These are phyloP conservation scores for Muscina levida DNA, from an alignment of 2,888 invertebrate species.

Conservation along the genomic window DNA sequence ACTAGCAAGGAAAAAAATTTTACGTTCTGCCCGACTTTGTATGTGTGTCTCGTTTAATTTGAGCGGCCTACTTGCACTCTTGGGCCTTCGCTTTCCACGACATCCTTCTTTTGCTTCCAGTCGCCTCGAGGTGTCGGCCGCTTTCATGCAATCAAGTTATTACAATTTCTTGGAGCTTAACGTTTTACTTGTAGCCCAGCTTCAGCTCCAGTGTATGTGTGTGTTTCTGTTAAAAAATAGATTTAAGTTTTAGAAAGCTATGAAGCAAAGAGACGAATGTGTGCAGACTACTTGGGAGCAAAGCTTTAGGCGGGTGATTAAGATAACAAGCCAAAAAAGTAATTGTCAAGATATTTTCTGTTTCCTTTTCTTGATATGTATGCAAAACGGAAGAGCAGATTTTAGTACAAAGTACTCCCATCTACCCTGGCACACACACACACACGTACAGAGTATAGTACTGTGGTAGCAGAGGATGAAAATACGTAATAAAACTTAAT, in stretches of 20 bases:
- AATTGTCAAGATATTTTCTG: slow-evolving; percentile 54
- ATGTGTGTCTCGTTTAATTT: slow-evolving; percentile 16
- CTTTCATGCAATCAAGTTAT: slow-evolving; percentile 44
- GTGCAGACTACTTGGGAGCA: slow-evolving; percentile 7
- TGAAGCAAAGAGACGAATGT: slow-evolving; percentile 16
- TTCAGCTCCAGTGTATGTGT: no score
- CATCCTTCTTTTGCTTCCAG: background rate
- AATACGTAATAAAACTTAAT: no score
- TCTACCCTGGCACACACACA: no score
- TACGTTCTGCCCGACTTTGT: background rate
- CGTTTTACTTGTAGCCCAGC: slow-evolving; percentile 51
- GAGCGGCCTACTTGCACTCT: slow-evolving; percentile 43
- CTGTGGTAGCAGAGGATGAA: slow-evolving; percentile 6
- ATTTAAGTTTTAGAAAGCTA: slow-evolving; percentile 57
- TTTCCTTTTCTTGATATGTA: slow-evolving; percentile 33
- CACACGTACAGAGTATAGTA: no score
- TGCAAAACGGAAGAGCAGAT: slow-evolving; percentile 13
- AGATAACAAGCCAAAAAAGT: slow-evolving; percentile 60
- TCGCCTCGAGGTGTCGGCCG: slow-evolving; percentile 46
- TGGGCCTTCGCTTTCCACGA: slow-evolving; percentile 25
- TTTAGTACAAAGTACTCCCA: background rate
- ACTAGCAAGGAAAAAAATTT: slow-evolving; percentile 16
- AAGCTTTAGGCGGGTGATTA: slow-evolving; percentile 63
- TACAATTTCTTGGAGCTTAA: slow-evolving; percentile 47
- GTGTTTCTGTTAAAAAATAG: slow-evolving; percentile 22